Conservation (phyloP, 1,140 invertebrate species). For the Aphaenogaster floridana region DNA sequence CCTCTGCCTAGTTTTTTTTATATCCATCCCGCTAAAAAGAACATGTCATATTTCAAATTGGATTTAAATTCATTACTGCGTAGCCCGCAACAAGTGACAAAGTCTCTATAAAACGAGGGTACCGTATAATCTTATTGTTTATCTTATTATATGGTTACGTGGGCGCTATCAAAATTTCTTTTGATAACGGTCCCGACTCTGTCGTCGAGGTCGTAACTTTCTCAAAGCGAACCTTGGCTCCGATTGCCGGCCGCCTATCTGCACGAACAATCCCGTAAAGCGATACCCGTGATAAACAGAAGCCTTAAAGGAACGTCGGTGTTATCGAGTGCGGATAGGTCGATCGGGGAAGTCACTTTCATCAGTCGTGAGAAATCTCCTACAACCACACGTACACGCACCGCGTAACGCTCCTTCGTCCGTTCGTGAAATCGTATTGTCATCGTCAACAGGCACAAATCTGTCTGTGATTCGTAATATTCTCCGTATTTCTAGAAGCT, state of each 20-base stretch:
- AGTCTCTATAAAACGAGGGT: neutral
- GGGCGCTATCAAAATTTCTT: constrained; percentile 36
- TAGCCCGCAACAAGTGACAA: neutral
- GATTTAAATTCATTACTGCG: constrained; percentile 22
- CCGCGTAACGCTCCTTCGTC: neutral
- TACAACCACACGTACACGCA: too few species aligned
- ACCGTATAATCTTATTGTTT: constrained; percentile 20
- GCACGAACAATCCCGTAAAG: constrained; percentile 56
- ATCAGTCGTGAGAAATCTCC: constrained; percentile 45
- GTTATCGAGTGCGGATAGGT: constrained; percentile 43
- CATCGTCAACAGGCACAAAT: constrained; percentile 7
- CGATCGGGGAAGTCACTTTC: constrained; percentile 52
- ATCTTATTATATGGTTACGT: constrained; percentile 30
- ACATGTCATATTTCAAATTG: neutral
- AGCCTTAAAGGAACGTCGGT: constrained; percentile 49
- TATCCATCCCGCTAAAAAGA: neutral
- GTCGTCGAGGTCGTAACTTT: constrained; percentile 52
- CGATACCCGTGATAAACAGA: constrained; percentile 60
- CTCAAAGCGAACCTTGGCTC: constrained; percentile 57
- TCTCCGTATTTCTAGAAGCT: neutral
- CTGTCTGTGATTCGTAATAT: neutral
- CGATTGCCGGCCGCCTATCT: constrained; percentile 39
- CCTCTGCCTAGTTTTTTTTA: neutral
- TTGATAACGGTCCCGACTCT: neutral
- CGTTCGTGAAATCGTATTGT: constrained; percentile 30